Conservation (phyloP, 2,797 vertebrate genomes). For the Xiphorhynchus erythropygius region DNA sequence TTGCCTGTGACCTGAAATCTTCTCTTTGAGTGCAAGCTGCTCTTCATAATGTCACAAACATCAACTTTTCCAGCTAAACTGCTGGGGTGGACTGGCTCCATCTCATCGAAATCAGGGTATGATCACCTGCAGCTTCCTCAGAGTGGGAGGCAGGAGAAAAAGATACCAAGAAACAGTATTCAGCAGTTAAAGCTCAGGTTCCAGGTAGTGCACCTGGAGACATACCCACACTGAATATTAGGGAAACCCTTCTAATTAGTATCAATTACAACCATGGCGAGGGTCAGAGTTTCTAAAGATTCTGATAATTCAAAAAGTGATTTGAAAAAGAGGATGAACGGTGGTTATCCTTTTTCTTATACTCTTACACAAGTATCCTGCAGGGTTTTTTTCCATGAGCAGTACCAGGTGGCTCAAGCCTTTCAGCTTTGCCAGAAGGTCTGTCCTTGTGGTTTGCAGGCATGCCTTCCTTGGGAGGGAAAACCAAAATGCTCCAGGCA, state of each 20-base stretch:
- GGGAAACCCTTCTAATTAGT: not conserved
- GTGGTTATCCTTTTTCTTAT: not conserved
- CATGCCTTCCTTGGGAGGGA: not conserved
- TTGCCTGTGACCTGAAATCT: not conserved
- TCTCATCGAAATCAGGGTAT: not conserved
- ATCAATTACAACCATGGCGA: fast-evolving
- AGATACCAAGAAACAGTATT: not conserved
- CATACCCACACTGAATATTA: not conserved
- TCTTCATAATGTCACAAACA: not conserved
- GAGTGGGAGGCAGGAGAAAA: not conserved
- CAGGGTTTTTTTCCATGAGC: not conserved
- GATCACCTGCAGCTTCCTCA: not conserved
- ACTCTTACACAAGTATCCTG: not conserved
- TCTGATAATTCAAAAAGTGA: not conserved
- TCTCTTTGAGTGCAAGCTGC: not conserved
- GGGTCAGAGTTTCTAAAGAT: not conserved
- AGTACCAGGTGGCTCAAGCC: not conserved
- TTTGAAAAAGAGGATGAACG: not conserved
- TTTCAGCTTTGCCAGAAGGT: not conserved
- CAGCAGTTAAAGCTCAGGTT: not conserved
- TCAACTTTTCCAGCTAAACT: not conserved
- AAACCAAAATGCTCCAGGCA: not conserved
- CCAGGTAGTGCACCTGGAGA: not conserved
- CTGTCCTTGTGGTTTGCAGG: not conserved
- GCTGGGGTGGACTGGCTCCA: not conserved